Evolutionary conservation across 2,888 invertebrate species (phyloP).

Genomic region (Danaus chrysippus): DNA sequence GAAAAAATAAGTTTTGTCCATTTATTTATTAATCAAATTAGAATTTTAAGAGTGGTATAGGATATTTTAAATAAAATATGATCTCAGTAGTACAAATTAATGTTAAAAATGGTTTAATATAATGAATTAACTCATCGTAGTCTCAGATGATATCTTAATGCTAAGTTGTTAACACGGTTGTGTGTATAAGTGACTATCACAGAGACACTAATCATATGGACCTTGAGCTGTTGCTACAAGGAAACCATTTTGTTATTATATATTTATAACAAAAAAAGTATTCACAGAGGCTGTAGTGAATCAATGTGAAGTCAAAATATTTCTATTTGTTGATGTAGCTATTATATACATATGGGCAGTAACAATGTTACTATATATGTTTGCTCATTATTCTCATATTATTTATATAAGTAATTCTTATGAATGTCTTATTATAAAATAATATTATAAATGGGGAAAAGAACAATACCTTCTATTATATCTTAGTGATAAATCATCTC

Average conservation of each 20-base stretch:
- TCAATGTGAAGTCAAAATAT: neutral
- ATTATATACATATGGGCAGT: too few relatives aligned
- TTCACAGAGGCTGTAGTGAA: neutral
- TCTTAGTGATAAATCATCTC: too few relatives aligned
- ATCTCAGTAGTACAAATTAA: neutral
- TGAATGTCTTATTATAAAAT: too few relatives aligned
- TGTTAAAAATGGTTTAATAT: neutral
- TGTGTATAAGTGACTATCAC: slow-evolving; percentile 38
- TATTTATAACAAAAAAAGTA: slow-evolving; percentile 10
- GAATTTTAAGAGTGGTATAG: too few relatives aligned
- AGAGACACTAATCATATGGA: slow-evolving; percentile 41
- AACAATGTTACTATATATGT: too few relatives aligned
- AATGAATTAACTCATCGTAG: slow-evolving; percentile 10
- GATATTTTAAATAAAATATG: neutral
- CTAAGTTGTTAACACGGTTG: slow-evolving; percentile 40
- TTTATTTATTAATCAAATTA: too few relatives aligned
- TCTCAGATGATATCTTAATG: slow-evolving; percentile 30
- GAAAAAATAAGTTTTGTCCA: neutral
- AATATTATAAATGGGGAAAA: too few relatives aligned
- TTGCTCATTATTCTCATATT: too few relatives aligned
- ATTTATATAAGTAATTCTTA: too few relatives aligned
- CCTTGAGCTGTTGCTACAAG: slow-evolving; percentile 41
- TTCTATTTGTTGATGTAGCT: too few relatives aligned
- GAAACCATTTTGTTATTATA: slow-evolving; percentile 22
- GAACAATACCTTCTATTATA: too few relatives aligned